Percentiles rank a stretch among this genome's conserved stretches.
phyloP scores from a whole-genome alignment of 2,888 invertebrate genomes.

The Acleris emargana region DNA sequence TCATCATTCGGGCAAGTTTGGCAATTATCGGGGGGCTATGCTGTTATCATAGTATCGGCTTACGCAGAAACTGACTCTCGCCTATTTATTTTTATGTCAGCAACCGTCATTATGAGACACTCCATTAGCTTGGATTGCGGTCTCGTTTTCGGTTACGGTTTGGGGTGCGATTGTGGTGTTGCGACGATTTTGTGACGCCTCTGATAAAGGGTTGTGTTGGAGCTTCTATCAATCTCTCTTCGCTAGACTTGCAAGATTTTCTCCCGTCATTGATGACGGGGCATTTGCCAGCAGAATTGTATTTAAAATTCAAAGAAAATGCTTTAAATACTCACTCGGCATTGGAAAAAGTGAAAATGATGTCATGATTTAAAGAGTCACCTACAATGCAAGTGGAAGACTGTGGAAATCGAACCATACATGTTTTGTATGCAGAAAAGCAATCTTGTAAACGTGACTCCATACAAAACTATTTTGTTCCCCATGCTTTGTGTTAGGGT shows the following conservation, averaged over 20 bases:
- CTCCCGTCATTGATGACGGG: neutral
- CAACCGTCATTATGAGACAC: slow-evolving; percentile 84
- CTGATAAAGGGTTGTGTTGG: slow-evolving; percentile 55
- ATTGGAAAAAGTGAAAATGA: too few relatives aligned
- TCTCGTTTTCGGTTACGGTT: slow-evolving; percentile 81
- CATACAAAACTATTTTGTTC: too few relatives aligned
- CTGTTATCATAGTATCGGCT: slow-evolving; percentile 84
- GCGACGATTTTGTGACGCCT: slow-evolving; percentile 55
- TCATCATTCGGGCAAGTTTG: slow-evolving; percentile 69
- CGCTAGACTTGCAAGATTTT: neutral
- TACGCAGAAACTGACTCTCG: slow-evolving; percentile 83
- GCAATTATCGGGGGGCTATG: slow-evolving; percentile 82
- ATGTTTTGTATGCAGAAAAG: too few relatives aligned
- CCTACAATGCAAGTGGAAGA: too few relatives aligned
- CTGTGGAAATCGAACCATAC: too few relatives aligned
- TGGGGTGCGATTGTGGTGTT: slow-evolving; percentile 73
- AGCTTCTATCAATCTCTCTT: neutral
- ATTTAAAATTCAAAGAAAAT: too few relatives aligned
- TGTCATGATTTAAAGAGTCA: too few relatives aligned
- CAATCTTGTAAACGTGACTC: too few relatives aligned
- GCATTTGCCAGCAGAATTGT: neutral
- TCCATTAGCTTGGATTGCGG: slow-evolving; percentile 84
- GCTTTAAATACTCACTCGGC: too few relatives aligned
- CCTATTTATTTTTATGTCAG: slow-evolving; percentile 85
- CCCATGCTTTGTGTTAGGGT: too few relatives aligned